Evolutionary conservation across 2,113 vertebrate genomes (phyloP), one percentile per base, ranked within the genome.

Genomic region (Planiliza haematocheilus): DNA sequence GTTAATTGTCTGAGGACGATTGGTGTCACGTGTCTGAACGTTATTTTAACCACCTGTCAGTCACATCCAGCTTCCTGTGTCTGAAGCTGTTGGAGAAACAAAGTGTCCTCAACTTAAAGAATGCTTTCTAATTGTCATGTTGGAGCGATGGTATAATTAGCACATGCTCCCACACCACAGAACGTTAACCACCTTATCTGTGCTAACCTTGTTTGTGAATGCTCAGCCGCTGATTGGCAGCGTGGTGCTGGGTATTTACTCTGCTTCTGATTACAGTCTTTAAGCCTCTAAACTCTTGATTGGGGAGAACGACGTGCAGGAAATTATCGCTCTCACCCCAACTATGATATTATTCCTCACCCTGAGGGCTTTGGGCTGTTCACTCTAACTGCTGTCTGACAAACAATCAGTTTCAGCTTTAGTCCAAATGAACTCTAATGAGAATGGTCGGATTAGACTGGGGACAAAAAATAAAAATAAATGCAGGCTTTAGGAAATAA

Each of bases 221-320:
- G 48, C 10, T 55, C 50, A 81, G 51, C 24, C 46, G 7, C 2
- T 71, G 68, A 84, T 49, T 72, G 72, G 45, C 71, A 72, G 58
- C 17, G 1, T n/a, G 49, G 48, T 7, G 4, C 30, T 7, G 1
- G 42, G 45, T 53, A 55, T 77, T 80, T 55, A 64, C 30, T 61
- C 24, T 24, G 4, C 12, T 63, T 49, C 21, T 81, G 58, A 81
- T 77, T 66, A 63, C 53, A 55, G 41, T 56, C 52, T 73, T 67
- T 51, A 12, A 66, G 20, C n/a, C 55, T 58, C 16, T 14, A 39
- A 70, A 57, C 14, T 12, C 20, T 2, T 79, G 48, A 82, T 69
- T 65, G 41, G 59, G 57, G 45, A 41, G 42, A 39, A 66, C 71
- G 65, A 67, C 37, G 7, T 63, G 62, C 21, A 34, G 53, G 12